Base-by-base conservation (phyloP, 2,888 invertebrate species). In the Nysson spinosus region DNA sequence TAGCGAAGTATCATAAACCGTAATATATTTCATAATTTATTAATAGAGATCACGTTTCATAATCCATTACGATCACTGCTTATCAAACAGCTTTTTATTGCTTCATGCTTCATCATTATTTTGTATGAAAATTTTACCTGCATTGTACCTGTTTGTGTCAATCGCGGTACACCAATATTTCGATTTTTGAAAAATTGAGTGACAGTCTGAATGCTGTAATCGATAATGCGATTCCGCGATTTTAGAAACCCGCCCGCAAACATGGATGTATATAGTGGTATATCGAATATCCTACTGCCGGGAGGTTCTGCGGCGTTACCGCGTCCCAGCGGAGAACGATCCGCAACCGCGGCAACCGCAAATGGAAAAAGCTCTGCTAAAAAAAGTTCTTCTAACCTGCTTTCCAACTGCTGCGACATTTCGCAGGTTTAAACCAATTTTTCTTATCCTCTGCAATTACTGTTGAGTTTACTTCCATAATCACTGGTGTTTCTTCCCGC, bases 321-420 rank as follows among this genome's bases (percentile, higher is more conserved):
- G 26, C 16, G 37, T 24, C 49, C 49, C 52, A 35, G 35, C 30
- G 34, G 58, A 35, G 43, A 32, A 32, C 12, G 34, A 50, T 42
- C 39, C 62, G 49, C 62, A 19, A 56, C 62, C 69, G 43, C 69
- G 51, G 5, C 32, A 30, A 68, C 62, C 68, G 51, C 69, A 69
- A 69, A 69, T 63, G 63, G 47, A 69, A 69, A 69, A 69, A 34
- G 47, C 26, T 49, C 39, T 39, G 51, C n/a, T n/a, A n/a, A n/a
- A n/a, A 56, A 69, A 69, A 69, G 63, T 32, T 28, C 4, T 17
- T 40, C 42, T 32, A 43, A 56, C 43, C 43, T 37, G 20, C 19
- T 56, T 60, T 26, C n/a, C 39, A 17, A 37, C 28, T 9, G 12
- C 14, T 17, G 35, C 43, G 12, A 40, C 43, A 24, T n/a, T 46